Evolutionary conservation across 2,888 invertebrate genomes (phyloP), one percentile per base, ranked within the genome.

Genomic region (Drosophila multiciliata): DNA sequence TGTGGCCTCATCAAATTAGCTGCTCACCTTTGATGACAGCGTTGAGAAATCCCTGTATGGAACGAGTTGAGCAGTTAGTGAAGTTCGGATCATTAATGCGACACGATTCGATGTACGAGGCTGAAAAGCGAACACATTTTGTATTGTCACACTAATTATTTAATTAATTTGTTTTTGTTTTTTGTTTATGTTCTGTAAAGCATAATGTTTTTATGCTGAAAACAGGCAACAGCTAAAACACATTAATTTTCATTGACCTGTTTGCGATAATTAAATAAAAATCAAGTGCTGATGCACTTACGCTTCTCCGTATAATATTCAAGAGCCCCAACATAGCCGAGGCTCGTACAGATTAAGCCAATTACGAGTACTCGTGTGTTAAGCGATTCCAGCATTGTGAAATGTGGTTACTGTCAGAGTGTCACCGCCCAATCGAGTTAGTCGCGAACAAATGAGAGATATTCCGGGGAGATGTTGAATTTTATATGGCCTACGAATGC

Each of bases 41-140:
- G 93, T 78, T 95, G 92, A 95, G 95, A 63, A 96, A 89, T 52
- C 95, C 75, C 67, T 92, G 92, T 50, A 89, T 82, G 9, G 95
- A 95, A 66, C 94, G 92, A 2, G 94, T 94, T 1, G 96, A 96
- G 87, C 96, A 96, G 73, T 95, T 95, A 40, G 95, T 94, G 80
- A 96, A 96, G 59, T 94, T 94, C 3, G 95, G 95, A 82, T 95
- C 94, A 83, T 94, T 94, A 89, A 95, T 95, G 72, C 93, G 92
- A 84, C 96, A 96, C 69, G 96, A 95, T 84, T 94, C 94, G 60
- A 96, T 94, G 86, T 94, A 96, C 80, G 94, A 93, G 32, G 96
- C 96, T 96, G 93, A 90, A 95, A 94, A 52, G 68, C 9, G 20
- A 42, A 6, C 6, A 58, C 42, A 36, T 60, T 53, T 52, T 15